Base-by-base conservation (phyloP, 1,140 invertebrate genomes). In the Scaptodrosophila lebanonensis region DNA sequence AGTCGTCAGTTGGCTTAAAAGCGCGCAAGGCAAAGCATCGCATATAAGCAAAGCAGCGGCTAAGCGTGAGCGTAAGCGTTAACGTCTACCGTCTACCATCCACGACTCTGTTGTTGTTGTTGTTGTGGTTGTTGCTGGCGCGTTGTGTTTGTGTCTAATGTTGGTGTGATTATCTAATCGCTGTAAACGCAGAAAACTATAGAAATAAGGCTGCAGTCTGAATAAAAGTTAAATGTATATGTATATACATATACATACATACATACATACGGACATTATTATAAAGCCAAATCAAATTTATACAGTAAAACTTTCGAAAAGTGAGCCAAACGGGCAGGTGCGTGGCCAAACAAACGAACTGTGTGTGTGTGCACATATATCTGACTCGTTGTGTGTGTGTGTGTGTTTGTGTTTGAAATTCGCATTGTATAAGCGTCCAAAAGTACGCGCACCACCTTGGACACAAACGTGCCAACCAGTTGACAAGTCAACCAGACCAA, bases 1-100 rank as follows among this genome's bases (percentile, higher is more conserved):
- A 69, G 27, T 48, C 75, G 76, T 82, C 75, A 82, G 76, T 82
- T 70, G 75, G 66, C 66, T 82, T 39, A 75, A 82, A 70, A 70
- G 58, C 75, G 61, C 53, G 48, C 57, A 59, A 70, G 66, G 57
- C 54, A 40, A 65, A 70, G 70, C 75, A 82, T 67, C 75, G 75
- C n/a, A n/a, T n/a, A n/a, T n/a, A n/a, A n/a, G n/a, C n/a, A n/a
- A n/a, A n/a, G n/a, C n/a, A n/a, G n/a, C n/a, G n/a, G n/a, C n/a
- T n/a, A n/a, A n/a, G n/a, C 51, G 58, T 51, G 36, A 67, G 60
- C 65, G 29, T 13, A 48, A 63, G 38, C 58, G 44, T 27, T 54
- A 68, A 56, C 51, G 50, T 29, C 30, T 52, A 40, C 38, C 65
- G 64, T 67, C 49, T 62, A 49, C 36, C 40, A 39, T 51, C 45